These are phyloP conservation scores for Leuciscus idus DNA, from an alignment of 2,113 vertebrate species.

Conservation along the genomic window DNA sequence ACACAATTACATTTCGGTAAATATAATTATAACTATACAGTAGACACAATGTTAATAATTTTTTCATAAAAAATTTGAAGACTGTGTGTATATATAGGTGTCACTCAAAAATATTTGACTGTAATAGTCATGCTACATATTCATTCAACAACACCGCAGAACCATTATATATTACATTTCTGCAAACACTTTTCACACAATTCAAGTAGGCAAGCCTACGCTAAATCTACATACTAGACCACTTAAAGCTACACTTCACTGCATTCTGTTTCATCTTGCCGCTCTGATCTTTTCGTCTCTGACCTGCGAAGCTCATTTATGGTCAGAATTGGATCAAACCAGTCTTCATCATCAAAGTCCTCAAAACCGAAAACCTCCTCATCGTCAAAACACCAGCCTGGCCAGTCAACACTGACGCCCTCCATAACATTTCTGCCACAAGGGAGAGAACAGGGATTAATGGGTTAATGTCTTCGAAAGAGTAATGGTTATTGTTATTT, in stretches of 20 bases:
- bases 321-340: constrained; percentile 53
- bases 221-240: too few relatives aligned
- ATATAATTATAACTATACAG: not conserved
- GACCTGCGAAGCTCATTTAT: not conserved
- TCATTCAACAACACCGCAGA: not conserved
- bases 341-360: constrained; percentile 35
- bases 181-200: not conserved
- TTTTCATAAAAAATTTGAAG: not conserved
- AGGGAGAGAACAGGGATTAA: constrained; percentile 7
- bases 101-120: not conserved
- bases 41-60: not conserved
- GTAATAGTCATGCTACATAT: not conserved
- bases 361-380: constrained; percentile 67
- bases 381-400: constrained; percentile 75
- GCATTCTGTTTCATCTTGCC: constrained; percentile 60
- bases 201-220: not conserved
- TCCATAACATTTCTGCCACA: constrained; percentile 56
- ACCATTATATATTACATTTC: not conserved
- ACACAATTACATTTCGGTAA: constrained; percentile 2
- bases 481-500: not conserved
- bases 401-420: constrained; percentile 75
- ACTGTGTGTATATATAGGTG: not conserved
- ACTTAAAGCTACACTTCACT: constrained; percentile 45
- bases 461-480: not conserved
- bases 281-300: not conserved